These are phyloP conservation scores for Poecilia latipinna DNA, from an alignment of 2,113 vertebrate genomes.

Conservation along the genomic window DNA sequence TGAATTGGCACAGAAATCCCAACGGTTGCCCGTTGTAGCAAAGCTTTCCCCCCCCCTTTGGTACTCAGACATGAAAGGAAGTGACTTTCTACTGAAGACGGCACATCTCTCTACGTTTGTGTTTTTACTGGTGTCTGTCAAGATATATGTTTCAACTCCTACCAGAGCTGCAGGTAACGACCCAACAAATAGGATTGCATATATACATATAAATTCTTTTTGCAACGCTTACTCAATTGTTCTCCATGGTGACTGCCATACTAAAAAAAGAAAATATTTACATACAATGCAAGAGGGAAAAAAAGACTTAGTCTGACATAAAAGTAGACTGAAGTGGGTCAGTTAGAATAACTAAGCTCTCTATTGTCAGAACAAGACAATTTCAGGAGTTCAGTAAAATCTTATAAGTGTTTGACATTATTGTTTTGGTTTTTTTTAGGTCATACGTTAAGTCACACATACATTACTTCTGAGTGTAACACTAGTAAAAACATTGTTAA, in stretches of 20 bases:
- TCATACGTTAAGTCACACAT: too few relatives aligned
- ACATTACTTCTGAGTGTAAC: too few relatives aligned
- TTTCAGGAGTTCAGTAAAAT: too few relatives aligned
- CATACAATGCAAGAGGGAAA: not conserved
- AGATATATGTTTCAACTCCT: not conserved
- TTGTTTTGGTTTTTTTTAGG: too few relatives aligned
- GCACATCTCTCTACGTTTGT: not conserved
- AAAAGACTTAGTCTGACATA: not conserved
- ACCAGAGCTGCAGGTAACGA: not conserved
- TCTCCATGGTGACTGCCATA: not conserved
- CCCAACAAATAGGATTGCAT: not conserved
- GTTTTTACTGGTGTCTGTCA: not conserved
- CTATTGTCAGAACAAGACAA: too few relatives aligned
- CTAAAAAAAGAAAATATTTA: not conserved
- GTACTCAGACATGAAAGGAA: slow-evolving; percentile 10
- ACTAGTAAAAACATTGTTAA: too few relatives aligned
- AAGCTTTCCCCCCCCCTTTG: not conserved
- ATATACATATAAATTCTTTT: not conserved
- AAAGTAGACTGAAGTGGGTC: not conserved
- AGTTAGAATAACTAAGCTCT: too few relatives aligned
- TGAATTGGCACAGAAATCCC: not conserved
- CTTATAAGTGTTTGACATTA: too few relatives aligned
- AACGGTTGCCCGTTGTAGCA: not conserved
- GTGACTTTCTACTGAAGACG: slow-evolving; percentile 1
- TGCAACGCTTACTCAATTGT: not conserved